Conservation (phyloP, 2,888 invertebrate species). For the Liodrosophila aerea region DNA sequence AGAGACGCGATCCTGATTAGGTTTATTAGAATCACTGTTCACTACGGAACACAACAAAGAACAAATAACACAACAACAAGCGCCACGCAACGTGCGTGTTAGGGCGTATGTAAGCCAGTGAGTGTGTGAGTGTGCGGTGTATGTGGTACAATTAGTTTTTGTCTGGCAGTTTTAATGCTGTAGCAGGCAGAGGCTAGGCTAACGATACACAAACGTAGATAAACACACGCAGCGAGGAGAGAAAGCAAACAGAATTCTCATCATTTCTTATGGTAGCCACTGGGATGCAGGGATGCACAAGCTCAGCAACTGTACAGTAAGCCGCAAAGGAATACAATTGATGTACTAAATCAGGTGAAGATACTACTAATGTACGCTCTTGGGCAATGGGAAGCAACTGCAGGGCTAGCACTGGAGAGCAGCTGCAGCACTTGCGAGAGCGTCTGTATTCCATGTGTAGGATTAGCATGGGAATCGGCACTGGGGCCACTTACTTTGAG, state of each 20-base stretch:
- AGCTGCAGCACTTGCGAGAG: slow-evolving; percentile 31
- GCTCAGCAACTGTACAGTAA: neutral
- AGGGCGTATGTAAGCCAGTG: slow-evolving; percentile 50
- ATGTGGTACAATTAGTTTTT: neutral
- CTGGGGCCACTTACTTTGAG: slow-evolving; percentile 88
- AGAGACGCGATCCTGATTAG: slow-evolving; percentile 86
- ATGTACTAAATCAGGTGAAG: too few species aligned
- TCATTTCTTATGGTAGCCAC: too few species aligned
- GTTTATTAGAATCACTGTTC: slow-evolving; percentile 81
- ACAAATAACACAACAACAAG: slow-evolving; percentile 80
- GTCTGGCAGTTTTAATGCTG: neutral
- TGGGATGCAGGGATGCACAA: slow-evolving; percentile 1
- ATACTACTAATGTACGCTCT: slow-evolving; percentile 67
- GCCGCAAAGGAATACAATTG: slow-evolving; percentile 5
- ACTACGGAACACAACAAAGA: slow-evolving; percentile 57
- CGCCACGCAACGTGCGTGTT: slow-evolving; percentile 81
- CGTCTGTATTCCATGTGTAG: slow-evolving; percentile 73
- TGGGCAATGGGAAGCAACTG: slow-evolving; percentile 4
- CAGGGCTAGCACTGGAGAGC: slow-evolving; percentile 5
- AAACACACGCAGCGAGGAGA: too few species aligned
- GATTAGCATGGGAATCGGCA: slow-evolving; percentile 3
- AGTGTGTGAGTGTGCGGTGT: slow-evolving; percentile 1
- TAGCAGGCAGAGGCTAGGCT: neutral
- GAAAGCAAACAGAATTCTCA: neutral
- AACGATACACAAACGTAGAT: too few species aligned